Evolutionary conservation across 2,797 vertebrate species (phyloP), one percentile per base, ranked within the genome.

Genomic region (Sebastes cheni): DNA sequence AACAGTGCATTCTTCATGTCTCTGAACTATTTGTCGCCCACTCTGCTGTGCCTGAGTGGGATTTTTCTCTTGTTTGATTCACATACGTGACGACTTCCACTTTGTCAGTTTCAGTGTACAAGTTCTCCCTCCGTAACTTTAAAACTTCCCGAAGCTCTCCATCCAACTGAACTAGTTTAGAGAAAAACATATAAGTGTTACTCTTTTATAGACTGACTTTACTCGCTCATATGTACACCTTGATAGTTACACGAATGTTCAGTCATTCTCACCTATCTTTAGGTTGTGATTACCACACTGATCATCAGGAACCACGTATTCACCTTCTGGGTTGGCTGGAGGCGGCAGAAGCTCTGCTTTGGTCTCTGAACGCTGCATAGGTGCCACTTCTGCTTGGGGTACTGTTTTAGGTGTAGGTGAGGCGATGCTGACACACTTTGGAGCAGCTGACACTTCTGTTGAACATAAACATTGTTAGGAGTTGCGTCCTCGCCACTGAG

Each of bases 311-410:
- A 72, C 0, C 18, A 87, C 1, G 2, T 95, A 95, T 7, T 88
- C 80, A 2, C 12, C 23, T 1, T 86, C 89, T 4, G 56, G 25
- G 60, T 71, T 68, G 1, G 4, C 4, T 67, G 65, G n/a, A 68
- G 14, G 42, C 1, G 46, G 72, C 39, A 1, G 27, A 39, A 8
- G 13, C 27, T 67, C 14, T 2, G 58, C 8, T 58, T 52, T 68
- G 42, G 9, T 56, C 34, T 32, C 3, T n/a, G 65, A 73, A 4
- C 3, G 80, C 73, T 64, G 54, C 72, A 76, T 82, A 1, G 93
- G 93, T 2, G 74, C 42, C 71, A 93, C 88, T 30, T 87, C 42
- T 4, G 86, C 91, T 67, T 22, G 60, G 39, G 89, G 91, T 25
- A 83, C 1, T 0, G 3, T 10, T 82, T 79, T 88, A 11, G 67